Percentiles rank a stretch among this genome's conserved stretches.
Evolutionary conservation across 2,797 vertebrate species (phyloP).

Genomic region (Poeciliopsis infans): DNA sequence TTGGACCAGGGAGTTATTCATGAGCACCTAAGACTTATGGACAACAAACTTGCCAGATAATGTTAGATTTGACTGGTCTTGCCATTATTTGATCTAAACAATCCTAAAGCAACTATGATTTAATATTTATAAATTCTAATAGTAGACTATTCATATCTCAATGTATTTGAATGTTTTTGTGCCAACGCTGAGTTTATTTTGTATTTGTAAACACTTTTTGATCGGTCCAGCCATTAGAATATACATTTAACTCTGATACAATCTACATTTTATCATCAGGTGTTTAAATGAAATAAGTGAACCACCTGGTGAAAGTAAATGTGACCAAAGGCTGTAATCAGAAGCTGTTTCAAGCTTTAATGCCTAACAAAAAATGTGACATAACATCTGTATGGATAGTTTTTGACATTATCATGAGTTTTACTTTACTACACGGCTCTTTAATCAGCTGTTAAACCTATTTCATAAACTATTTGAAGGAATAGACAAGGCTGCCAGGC

Average conservation of each 20-base stretch:
- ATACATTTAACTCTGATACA: slow-evolving; percentile 23
- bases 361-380: not conserved
- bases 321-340: slow-evolving; percentile 10
- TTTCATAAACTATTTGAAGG: slow-evolving; percentile 25
- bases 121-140: slow-evolving; percentile 29
- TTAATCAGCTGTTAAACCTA: slow-evolving; percentile 25
- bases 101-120: slow-evolving; percentile 10
- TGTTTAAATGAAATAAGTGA: slow-evolving; percentile 24
- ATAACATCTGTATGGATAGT: slow-evolving; percentile 28
- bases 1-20: slow-evolving; percentile 32
- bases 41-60: slow-evolving; percentile 25
- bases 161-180: slow-evolving; percentile 30
- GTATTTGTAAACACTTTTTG: slow-evolving; percentile 25
- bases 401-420: slow-evolving; percentile 53
- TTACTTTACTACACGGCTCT: slow-evolving; percentile 49
- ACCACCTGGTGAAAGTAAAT: slow-evolving; percentile 5
- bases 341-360: slow-evolving; percentile 5
- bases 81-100: slow-evolving; percentile 28
- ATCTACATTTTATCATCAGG: slow-evolving; percentile 18
- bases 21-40: slow-evolving; percentile 45
- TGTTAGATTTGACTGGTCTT: slow-evolving; percentile 20
- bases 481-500: slow-evolving; percentile 20
- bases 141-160: slow-evolving; percentile 16
- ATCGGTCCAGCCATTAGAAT: slow-evolving; percentile 13
- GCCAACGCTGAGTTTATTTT: slow-evolving; percentile 30